Conservation (phyloP, 2,113 vertebrate species). For the Rhinogobius similis region DNA sequence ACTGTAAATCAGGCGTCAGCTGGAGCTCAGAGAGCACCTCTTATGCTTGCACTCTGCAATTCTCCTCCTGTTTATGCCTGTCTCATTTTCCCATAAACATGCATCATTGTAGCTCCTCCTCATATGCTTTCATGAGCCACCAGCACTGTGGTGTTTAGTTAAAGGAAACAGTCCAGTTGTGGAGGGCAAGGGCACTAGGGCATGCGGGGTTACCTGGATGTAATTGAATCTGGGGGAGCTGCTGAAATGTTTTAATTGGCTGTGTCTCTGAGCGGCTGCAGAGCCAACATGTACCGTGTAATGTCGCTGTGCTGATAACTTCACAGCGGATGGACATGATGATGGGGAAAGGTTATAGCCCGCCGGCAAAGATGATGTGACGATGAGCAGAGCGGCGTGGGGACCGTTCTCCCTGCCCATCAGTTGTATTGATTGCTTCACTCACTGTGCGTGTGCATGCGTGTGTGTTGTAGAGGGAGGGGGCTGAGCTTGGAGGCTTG, state of each 20-base stretch:
- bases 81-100: conserved; percentile 11
- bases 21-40: conserved; percentile 5
- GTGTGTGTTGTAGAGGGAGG: conserved; percentile 7
- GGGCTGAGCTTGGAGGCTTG: neutral
- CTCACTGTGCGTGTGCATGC: no score
- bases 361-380: conserved; percentile 57
- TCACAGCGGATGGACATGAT: conserved; percentile 32
- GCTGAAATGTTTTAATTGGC: conserved; percentile 44
- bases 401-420: conserved; percentile 33
- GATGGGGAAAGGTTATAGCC: conserved; percentile 47
- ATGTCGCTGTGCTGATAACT: conserved; percentile 11
- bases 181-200: conserved; percentile 29
- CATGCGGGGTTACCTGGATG: conserved; percentile 50
- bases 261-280: conserved; percentile 33
- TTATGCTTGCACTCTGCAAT: conserved; percentile 4
- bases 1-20: conserved; percentile 34
- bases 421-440: conserved; percentile 54
- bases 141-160: conserved; percentile 15
- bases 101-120: conserved; percentile 26
- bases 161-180: conserved; percentile 12
- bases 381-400: conserved; percentile 32
- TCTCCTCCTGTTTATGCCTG: conserved; percentile 33
- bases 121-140: conserved; percentile 22
- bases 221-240: conserved; percentile 54
- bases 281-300: conserved; percentile 28